These are phyloP conservation scores for Opisthocomus hoazin DNA, from an alignment of 2,113 vertebrate genomes.

Conservation along the genomic window DNA sequence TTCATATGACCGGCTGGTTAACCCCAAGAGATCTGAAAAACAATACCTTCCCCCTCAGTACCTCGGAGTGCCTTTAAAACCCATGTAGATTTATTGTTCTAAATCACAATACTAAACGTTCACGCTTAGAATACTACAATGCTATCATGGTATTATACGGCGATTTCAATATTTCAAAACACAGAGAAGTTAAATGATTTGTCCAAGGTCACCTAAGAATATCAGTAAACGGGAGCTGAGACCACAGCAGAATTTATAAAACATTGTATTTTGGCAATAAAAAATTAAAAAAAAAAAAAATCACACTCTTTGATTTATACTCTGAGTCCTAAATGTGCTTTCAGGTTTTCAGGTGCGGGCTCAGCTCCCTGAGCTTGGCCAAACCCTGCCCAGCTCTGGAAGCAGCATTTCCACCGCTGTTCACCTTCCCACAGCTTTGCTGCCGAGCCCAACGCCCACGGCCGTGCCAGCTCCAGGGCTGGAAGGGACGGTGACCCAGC, in stretches of 20 bases:
- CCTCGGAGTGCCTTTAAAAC: not conserved
- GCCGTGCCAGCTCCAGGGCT: not conserved
- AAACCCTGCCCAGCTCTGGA: not conserved
- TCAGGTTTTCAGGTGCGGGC: not conserved
- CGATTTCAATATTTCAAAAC: constrained; percentile 7
- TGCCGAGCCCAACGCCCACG: not conserved
- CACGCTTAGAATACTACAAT: constrained; percentile 27
- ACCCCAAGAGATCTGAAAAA: constrained; percentile 53
- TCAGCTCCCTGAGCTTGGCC: not conserved
- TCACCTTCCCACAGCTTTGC: rapidly evolving
- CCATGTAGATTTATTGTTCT: constrained; percentile 53
- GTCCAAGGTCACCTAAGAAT: constrained; percentile 32
- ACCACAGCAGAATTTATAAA: not conserved
- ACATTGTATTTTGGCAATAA: not conserved
- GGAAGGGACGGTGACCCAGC: not conserved
- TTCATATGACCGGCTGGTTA: constrained; percentile 44
- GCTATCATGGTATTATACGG: not conserved
- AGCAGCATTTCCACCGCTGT: not conserved
- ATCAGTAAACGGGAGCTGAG: not conserved
- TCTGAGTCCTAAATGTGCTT: not conserved
- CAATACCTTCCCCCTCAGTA: constrained; percentile 41
- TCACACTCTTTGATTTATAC: not conserved
- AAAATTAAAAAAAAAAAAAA: not conserved
- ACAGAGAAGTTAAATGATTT: not conserved
- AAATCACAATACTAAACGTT: constrained; percentile 54